Evolutionary conservation across 2,797 vertebrate genomes (phyloP).

Genomic region (Xyrichtys novacula): DNA sequence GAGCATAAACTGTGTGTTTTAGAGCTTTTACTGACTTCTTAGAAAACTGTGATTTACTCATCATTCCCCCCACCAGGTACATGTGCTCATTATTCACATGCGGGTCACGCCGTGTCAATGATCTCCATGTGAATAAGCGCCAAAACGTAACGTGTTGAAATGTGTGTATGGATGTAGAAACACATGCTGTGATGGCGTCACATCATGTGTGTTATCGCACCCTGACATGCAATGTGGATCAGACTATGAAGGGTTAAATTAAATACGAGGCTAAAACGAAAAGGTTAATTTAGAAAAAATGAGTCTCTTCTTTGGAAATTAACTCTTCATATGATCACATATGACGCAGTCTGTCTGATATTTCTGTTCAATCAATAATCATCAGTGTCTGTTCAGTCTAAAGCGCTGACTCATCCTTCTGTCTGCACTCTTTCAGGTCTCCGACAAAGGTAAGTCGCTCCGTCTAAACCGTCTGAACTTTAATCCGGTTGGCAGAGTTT

Average conservation of each 20-base stretch:
- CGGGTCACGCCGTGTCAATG: conserved; percentile 18
- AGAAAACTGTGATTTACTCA: conserved; percentile 36
- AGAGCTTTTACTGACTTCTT: conserved; percentile 40
- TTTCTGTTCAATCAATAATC: conserved; percentile 20
- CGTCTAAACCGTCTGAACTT: neutral
- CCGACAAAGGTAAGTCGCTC: conserved; percentile 83
- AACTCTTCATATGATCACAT: conserved; percentile 70
- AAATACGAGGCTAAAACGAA: neutral
- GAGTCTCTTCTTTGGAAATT: conserved; percentile 32
- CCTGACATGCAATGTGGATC: conserved; percentile 57
- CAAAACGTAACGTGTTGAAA: conserved; percentile 33
- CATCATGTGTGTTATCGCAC: conserved; percentile 44
- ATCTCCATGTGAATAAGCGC: conserved; percentile 48
- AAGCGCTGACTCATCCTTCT: too few relatives aligned
- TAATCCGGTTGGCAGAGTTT: neutral
- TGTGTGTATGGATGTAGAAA: conserved; percentile 47
- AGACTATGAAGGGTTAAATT: conserved; percentile 46
- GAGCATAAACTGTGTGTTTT: conserved; percentile 73
- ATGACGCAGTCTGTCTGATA: conserved; percentile 22
- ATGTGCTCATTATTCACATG: conserved; percentile 58
- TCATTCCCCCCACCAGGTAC: conserved; percentile 23
- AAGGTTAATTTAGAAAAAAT: neutral
- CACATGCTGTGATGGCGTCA: conserved; percentile 46
- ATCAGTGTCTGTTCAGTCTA: neutral
- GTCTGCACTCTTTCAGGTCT: conserved; percentile 75